Evolutionary conservation across 2,888 invertebrate genomes (phyloP), one percentile per base, ranked within the genome.

Genomic region (Drosophila infuscata): DNA sequence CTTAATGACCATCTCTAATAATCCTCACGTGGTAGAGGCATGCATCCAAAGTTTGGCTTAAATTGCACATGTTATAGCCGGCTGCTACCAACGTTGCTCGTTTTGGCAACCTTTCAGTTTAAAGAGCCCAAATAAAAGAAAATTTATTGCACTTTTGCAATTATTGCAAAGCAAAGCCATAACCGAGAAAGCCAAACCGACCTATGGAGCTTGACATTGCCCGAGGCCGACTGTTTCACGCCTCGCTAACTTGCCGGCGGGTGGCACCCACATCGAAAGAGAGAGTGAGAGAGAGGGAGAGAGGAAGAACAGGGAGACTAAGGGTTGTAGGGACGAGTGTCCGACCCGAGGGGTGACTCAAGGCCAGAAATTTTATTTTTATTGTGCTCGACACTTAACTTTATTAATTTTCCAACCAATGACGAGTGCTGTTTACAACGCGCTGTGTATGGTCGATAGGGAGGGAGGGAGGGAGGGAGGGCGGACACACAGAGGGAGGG

Each of bases 331-430:
- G 32, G 33, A 17, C 7, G 25, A n/a, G 30, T 12, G 20, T 35
- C 25, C 46, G 33, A 29, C 33, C 38, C 38, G 30, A 66, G 56
- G 51, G 63, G 63, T 48, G 51, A 69, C 76, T 64, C 36, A 49
- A 56, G 78, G 65, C 67, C 68, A 71, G 73, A 61, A 88, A 87
- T 81, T 81, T 70, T 76, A 79, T 83, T 87, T 90, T 87, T 87
- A 87, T 90, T 90, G 88, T 79, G 81, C 82, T 76, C 90, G 83
- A 87, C 87, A 87, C 87, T 87, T 90, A 87, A 90, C 90, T 90
- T 87, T 87, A 87, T 87, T 87, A 87, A 87, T 87, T 87, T 90
- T 83, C 81, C 81, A 85, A 77, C 75, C 88, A 72, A 76, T 83
- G 88, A 76, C 82, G 83, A 86, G 70, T 76, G 59, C 63, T 33